Evolutionary conservation across 2,113 vertebrate species (phyloP).

Genomic region (Thunnus maccoyii): DNA sequence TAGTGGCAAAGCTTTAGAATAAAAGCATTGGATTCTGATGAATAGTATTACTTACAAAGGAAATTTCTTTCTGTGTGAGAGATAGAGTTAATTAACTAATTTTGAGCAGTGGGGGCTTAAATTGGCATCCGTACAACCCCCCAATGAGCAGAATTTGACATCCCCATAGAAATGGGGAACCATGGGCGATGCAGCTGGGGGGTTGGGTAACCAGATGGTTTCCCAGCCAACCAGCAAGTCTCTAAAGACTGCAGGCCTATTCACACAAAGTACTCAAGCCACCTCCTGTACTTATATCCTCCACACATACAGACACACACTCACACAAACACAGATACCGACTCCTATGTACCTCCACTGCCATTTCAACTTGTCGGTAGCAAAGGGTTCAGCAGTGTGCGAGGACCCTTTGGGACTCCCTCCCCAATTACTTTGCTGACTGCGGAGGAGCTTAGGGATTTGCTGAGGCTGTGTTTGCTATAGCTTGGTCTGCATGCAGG

Average conservation of each 20-base stretch:
- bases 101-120: constrained; percentile 64
- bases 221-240: constrained; percentile 70
- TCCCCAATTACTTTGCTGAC: constrained; percentile 83
- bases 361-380: constrained; percentile 74
- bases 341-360: constrained; percentile 63
- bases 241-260: constrained; percentile 65
- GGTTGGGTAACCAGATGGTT: constrained; percentile 76
- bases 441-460: constrained; percentile 74
- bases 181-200: constrained; percentile 59
- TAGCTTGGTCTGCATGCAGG: constrained; percentile 63
- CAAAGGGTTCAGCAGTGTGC: constrained; percentile 56
- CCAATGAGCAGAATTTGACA: constrained; percentile 54
- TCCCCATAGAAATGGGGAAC: constrained; percentile 67
- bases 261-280: constrained; percentile 65
- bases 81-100: constrained; percentile 79
- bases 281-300: constrained; percentile 48
- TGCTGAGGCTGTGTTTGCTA: constrained; percentile 67
- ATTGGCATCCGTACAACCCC: constrained; percentile 58
- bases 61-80: constrained; percentile 63
- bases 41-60: constrained; percentile 70
- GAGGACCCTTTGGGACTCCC: constrained; percentile 80
- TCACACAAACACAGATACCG: constrained; percentile 37
- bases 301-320: constrained; percentile 23
- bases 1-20: constrained; percentile 66
- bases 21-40: constrained; percentile 62